Evolutionary conservation across 2,797 vertebrate genomes (phyloP).

Genomic region (Sorex maritimensis): DNA sequence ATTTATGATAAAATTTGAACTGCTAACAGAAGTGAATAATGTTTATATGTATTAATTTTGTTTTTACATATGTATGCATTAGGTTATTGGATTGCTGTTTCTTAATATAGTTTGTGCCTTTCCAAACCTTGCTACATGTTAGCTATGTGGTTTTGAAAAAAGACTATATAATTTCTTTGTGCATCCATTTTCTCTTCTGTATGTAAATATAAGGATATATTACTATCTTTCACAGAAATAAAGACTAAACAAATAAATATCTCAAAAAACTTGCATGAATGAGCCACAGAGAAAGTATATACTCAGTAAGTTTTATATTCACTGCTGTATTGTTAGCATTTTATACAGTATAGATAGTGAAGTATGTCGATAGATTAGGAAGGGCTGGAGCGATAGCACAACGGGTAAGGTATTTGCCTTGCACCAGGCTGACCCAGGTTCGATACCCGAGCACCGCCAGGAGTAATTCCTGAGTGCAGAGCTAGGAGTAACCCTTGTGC

Average conservation of each 20-base stretch:
- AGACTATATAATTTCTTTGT: not conserved
- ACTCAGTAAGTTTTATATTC: no score
- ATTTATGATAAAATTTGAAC: slow-evolving; percentile 1
- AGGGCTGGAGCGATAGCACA: no score
- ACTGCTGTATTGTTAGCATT: no score
- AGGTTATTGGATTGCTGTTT: not conserved
- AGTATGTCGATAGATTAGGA: no score
- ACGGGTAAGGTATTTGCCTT: no score
- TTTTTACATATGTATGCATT: not conserved
- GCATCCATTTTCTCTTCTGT: slow-evolving; percentile 8
- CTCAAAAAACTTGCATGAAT: no score
- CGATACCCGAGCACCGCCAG: no score
- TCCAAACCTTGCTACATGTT: not conserved
- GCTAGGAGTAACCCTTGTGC: no score
- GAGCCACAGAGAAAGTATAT: no score
- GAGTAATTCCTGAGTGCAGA: no score
- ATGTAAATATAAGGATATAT: not conserved
- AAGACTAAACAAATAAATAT: not conserved
- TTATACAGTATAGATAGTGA: no score
- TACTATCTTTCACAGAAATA: not conserved
- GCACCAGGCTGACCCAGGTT: no score
- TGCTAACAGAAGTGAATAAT: not conserved
- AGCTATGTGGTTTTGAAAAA: not conserved
- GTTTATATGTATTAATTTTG: not conserved
- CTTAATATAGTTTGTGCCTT: not conserved